These are phyloP conservation scores for Dascillus cervinus DNA, from an alignment of 2,888 invertebrate genomes.

Conservation along the genomic window DNA sequence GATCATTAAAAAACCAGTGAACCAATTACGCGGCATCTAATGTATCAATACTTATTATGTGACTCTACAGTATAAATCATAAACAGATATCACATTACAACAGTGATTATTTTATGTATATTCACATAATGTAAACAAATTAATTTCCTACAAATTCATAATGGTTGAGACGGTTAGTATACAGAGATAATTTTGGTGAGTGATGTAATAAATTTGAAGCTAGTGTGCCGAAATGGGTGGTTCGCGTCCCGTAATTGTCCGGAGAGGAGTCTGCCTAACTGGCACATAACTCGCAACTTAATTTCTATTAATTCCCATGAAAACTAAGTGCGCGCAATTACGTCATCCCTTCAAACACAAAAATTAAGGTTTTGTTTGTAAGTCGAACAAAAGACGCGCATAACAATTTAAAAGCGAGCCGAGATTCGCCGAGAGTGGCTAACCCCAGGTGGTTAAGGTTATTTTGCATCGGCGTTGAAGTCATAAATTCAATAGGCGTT, in stretches of 20 bases:
- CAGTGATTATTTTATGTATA: too few species aligned
- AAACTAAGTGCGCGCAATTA: constrained; percentile 22
- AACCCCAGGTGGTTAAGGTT: too few species aligned
- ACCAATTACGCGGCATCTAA: too few species aligned
- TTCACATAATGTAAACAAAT: too few species aligned
- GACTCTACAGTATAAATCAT: too few species aligned
- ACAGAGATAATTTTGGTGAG: too few species aligned
- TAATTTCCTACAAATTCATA: too few species aligned
- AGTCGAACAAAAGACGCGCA: constrained; percentile 24
- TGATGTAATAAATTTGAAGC: constrained; percentile 34
- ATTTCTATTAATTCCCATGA: constrained; percentile 27
- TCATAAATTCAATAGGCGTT: too few species aligned
- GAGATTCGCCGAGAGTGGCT: constrained; percentile 14
- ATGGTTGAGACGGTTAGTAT: constrained; percentile 30
- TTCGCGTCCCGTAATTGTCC: constrained; percentile 24
- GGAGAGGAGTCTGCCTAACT: constrained; percentile 16
- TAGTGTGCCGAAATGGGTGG: constrained; percentile 30
- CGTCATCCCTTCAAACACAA: constrained; percentile 25
- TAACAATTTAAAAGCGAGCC: constrained; percentile 20
- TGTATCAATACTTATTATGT: too few species aligned
- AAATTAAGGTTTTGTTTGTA: constrained; percentile 25
- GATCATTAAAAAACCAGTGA: too few species aligned
- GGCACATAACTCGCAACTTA: constrained; percentile 24
- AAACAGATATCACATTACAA: too few species aligned
- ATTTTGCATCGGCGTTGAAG: too few species aligned